phyloP scores from a whole-genome alignment of 2,888 invertebrate genomes.

The Ormyrus labotus region DNA sequence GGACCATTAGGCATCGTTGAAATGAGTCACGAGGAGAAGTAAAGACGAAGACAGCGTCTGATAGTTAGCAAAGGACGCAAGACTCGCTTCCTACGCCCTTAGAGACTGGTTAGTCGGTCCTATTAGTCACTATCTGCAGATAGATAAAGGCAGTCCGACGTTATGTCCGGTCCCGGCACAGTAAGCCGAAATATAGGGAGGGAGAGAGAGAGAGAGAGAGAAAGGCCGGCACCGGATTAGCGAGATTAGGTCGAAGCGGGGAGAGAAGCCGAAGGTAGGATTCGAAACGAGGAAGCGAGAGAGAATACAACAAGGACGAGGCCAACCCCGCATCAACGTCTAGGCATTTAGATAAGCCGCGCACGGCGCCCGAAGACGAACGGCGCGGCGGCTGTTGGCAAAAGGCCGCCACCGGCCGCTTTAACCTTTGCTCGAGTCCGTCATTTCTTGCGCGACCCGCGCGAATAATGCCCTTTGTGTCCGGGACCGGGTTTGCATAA shows the following conservation, averaged over 20 bases:
- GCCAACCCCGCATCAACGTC: conserved; percentile 29
- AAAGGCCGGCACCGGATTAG: conserved; percentile 64
- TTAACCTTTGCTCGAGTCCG: background rate
- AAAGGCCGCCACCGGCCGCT: background rate
- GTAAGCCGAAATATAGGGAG: conserved; percentile 61
- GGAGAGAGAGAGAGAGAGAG: background rate
- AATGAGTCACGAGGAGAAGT: background rate
- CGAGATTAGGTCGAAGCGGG: conserved; percentile 63
- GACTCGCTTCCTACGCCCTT: conserved; percentile 28
- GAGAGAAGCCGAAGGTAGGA: conserved; percentile 20
- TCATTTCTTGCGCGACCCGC: background rate
- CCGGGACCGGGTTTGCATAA: too few relatives aligned
- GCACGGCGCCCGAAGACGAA: conserved; percentile 50
- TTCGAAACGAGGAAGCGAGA: conserved; percentile 3
- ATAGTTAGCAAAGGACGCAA: background rate
- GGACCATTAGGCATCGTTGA: too few relatives aligned
- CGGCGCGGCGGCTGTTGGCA: conserved; percentile 3
- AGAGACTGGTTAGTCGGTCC: conserved; percentile 62
- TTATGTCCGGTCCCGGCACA: conserved; percentile 9
- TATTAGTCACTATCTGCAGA: conserved; percentile 63
- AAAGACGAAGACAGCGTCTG: conserved; percentile 1
- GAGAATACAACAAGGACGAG: background rate
- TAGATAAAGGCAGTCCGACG: conserved; percentile 64
- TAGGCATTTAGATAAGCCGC: conserved; percentile 57
- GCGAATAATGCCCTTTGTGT: too few relatives aligned